phyloP scores from a whole-genome alignment of 1,140 invertebrate genomes.

The Drosophila trapezifrons region DNA sequence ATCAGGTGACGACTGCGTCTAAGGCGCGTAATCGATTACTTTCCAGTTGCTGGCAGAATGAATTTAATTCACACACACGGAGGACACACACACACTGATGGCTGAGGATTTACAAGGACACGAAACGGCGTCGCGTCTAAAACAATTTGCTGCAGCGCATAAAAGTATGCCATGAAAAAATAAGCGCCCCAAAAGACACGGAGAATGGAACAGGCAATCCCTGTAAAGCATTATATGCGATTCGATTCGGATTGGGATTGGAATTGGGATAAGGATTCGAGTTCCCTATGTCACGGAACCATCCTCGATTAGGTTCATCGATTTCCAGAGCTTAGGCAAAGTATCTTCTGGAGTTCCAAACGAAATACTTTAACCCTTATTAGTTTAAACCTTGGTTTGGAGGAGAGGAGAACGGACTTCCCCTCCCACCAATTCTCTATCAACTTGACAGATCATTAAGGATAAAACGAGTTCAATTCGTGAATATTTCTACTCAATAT shows the following conservation, averaged over 20 bases:
- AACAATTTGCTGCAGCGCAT: slow-evolving; percentile 53
- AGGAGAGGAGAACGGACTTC: too few relatives aligned
- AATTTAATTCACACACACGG: slow-evolving; percentile 47
- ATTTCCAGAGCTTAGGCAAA: too few relatives aligned
- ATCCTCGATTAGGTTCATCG: neutral
- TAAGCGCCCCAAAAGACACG: slow-evolving; percentile 3
- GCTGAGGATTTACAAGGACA: slow-evolving; percentile 15
- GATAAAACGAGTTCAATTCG: too few relatives aligned
- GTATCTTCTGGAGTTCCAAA: too few relatives aligned
- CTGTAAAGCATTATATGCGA: slow-evolving; percentile 18
- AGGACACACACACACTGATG: slow-evolving; percentile 1
- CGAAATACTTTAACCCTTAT: too few relatives aligned
- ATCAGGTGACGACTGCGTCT: slow-evolving; percentile 54
- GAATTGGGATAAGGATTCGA: neutral
- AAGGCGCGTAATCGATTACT: slow-evolving; percentile 61
- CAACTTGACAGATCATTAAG: too few relatives aligned
- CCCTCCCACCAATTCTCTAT: too few relatives aligned
- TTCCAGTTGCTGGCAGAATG: slow-evolving; percentile 37
- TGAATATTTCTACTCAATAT: too few relatives aligned
- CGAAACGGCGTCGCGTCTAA: slow-evolving; percentile 29
- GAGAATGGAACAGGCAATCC: neutral
- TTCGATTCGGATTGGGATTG: neutral
- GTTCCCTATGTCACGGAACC: neutral
- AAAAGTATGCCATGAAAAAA: slow-evolving; percentile 34
- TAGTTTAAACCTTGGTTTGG: too few relatives aligned